Evolutionary conservation across 2,888 invertebrate species (phyloP), one percentile per base, ranked within the genome.

Genomic region (Branchipolynoe longqiensis): DNA sequence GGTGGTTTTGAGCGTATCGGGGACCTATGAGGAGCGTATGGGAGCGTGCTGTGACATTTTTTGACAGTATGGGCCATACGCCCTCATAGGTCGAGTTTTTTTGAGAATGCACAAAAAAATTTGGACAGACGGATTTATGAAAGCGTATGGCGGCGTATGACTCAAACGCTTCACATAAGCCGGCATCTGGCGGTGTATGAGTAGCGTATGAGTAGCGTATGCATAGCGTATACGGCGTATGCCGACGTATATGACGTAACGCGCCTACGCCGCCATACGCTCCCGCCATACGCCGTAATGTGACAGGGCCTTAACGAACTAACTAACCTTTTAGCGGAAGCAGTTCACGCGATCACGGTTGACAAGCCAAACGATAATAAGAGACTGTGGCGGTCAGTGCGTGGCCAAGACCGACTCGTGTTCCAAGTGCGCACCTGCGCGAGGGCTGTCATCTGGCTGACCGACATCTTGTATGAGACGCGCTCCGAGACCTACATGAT

Each of bases 381-480:
- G 78, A 1, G 78, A 14, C 48, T 78, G 48, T 78, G 78, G 78
- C 31, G 2, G 48, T 48, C 78, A 8, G 48, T 48, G 25, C 48
- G 18, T 0, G 78, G 48, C 8, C 41, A 3, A 3, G 48, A 78
- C 4, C 2, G 0, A 48, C 1, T 78, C 14, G 28, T 78, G 14
- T 78, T 78, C 78, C 48, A 78, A 48, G 78, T 78, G 48, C 28
- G 8, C 14, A 48, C 78, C 0, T 78, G 78, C 18, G 28, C 4
- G 28, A 0, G 2, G 1, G 78, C 28, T 48, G 14, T 4, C 48
- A 41, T 78, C 48, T 78, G 31, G 48, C 78, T 78, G 48, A 78
- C 78, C 14, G 25, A 41, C 28, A 25, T 78, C 28, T 25, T 54
- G 18, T 78, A 78, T 28, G n/a, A 40, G 28, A 48, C 78, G 6